These are phyloP conservation scores for Drosophila seguyi DNA, from an alignment of 1,140 invertebrate species.

Conservation along the genomic window DNA sequence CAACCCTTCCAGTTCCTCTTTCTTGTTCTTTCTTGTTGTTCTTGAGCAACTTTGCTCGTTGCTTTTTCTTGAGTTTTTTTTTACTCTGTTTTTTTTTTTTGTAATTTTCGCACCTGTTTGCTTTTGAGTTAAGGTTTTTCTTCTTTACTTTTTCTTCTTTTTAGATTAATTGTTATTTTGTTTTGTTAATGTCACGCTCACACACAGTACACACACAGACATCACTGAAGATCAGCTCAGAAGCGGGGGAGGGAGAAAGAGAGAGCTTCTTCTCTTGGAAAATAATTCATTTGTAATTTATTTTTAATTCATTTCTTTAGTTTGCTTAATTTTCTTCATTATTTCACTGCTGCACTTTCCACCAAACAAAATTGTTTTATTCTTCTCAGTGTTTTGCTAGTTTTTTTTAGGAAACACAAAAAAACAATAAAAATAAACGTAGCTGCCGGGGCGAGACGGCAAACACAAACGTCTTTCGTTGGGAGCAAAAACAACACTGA, in stretches of 20 bases:
- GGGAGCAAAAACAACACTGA: slow-evolving; percentile 32
- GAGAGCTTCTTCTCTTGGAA: slow-evolving; percentile 18
- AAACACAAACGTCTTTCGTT: slow-evolving; percentile 22
- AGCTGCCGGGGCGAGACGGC: slow-evolving; percentile 31
- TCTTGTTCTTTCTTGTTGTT: slow-evolving; percentile 18
- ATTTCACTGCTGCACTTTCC: slow-evolving; percentile 16
- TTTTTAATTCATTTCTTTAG: neutral
- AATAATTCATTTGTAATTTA: slow-evolving; percentile 3
- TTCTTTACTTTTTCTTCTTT: slow-evolving; percentile 2
- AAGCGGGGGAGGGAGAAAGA: neutral
- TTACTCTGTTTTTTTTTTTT: neutral
- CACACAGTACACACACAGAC: slow-evolving; percentile 3
- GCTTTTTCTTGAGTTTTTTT: slow-evolving; percentile 9
- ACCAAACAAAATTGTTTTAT: slow-evolving; percentile 19
- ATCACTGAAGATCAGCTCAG: neutral
- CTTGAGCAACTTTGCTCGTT: slow-evolving; percentile 30
- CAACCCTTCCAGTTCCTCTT: slow-evolving; percentile 53
- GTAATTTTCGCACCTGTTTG: slow-evolving; percentile 59
- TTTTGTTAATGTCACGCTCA: slow-evolving; percentile 40
- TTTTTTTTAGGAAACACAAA: neutral
- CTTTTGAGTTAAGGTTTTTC: slow-evolving; percentile 24
- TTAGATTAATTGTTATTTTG: slow-evolving; percentile 20
- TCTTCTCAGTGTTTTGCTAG: neutral
- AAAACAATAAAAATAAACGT: slow-evolving; percentile 36
- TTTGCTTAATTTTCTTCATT: slow-evolving; percentile 21